Conservation (phyloP, 2,113 vertebrate species). For the human (Homo sapiens) region GRCh38 chr2:116911501-116912000, state of each 20-base stretch:
- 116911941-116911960: background rate
- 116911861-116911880: constrained; percentile 27
- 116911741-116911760: background rate
- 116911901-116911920: background rate
- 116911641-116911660: constrained; percentile 36
- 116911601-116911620: constrained; percentile 40
- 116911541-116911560: constrained; percentile 5
- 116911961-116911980: background rate
- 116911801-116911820: constrained; percentile 39
- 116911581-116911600: constrained; percentile 54
- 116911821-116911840: constrained; percentile 45
- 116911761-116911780: constrained; percentile 2
- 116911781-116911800: constrained; percentile 29
- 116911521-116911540: background rate
- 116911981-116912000: background rate
- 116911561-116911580: background rate
- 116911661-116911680: constrained; percentile 35
- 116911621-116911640: constrained; percentile 38
- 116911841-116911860: constrained; percentile 8
- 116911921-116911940: background rate
- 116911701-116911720: constrained; percentile 20
- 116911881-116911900: background rate
- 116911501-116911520: background rate
- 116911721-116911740: constrained; percentile 52
- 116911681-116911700: constrained; percentile 55